These are phyloP conservation scores for Polydrusus tereticollis DNA, from an alignment of 2,888 invertebrate species.

Conservation along the genomic window DNA sequence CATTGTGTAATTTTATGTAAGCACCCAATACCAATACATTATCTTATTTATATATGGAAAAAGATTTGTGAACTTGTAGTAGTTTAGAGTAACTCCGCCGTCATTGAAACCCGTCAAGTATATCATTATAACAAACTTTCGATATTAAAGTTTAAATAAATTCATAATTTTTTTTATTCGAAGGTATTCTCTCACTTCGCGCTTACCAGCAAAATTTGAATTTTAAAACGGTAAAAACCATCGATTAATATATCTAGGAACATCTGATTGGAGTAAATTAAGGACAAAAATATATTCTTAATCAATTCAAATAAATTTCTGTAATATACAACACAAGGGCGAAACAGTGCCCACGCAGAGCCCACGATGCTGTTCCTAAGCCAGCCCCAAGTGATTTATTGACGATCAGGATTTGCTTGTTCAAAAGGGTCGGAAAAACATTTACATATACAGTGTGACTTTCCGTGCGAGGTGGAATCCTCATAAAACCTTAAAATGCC, in stretches of 20 bases:
- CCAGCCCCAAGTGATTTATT: slow-evolving; percentile 26
- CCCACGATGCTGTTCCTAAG: not conserved
- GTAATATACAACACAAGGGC: slow-evolving; percentile 1
- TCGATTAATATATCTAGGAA: too few species aligned
- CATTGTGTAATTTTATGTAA: too few species aligned
- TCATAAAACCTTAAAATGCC: not conserved
- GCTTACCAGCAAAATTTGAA: too few species aligned
- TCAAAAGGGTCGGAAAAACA: slow-evolving; percentile 26
- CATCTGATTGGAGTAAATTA: not conserved
- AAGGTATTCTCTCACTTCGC: too few species aligned
- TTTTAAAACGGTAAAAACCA: too few species aligned
- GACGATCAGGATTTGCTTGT: slow-evolving; percentile 27
- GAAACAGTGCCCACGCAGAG: not conserved
- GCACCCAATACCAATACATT: too few species aligned
- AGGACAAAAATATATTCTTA: not conserved
- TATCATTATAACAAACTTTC: too few species aligned
- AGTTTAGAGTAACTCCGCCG: too few species aligned
- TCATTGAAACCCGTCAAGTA: too few species aligned
- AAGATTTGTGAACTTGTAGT: too few species aligned
- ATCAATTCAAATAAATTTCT: not conserved
- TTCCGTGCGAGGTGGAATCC: slow-evolving; percentile 4
- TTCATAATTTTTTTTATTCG: not conserved
- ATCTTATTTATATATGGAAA: too few species aligned
- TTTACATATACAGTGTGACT: slow-evolving; percentile 21
- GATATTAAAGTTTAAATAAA: not conserved